phyloP scores from a whole-genome alignment of 1,140 invertebrate species.

The Aleiodes sp. region DNA sequence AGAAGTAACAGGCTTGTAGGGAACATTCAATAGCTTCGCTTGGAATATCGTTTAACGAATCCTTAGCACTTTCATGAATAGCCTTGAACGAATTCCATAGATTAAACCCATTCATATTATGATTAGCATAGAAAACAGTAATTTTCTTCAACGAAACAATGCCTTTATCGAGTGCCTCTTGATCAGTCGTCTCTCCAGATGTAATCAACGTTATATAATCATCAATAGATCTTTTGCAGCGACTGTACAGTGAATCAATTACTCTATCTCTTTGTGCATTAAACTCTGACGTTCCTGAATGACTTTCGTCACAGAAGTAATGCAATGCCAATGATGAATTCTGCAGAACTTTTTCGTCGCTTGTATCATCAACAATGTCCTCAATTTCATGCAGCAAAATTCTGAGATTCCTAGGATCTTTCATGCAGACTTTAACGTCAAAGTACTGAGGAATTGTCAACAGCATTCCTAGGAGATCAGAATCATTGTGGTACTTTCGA shows the following conservation, averaged over 20 bases:
- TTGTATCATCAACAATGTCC: conserved; percentile 86
- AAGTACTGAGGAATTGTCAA: conserved; percentile 95
- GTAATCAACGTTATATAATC: conserved; percentile 83
- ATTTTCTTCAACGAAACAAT: conserved; percentile 91
- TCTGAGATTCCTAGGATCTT: conserved; percentile 85
- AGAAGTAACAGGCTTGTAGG: conserved; percentile 87
- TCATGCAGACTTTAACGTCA: conserved; percentile 93
- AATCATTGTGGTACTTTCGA: conserved; percentile 94
- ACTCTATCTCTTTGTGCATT: conserved; percentile 88
- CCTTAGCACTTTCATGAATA: conserved; percentile 77
- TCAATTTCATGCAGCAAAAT: conserved; percentile 83
- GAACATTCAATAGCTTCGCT: conserved; percentile 87
- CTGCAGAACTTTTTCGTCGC: conserved; percentile 93
- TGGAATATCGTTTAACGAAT: conserved; percentile 60
- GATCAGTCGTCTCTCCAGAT: conserved; percentile 89
- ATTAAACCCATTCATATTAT: conserved; percentile 88
- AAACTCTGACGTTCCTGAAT: conserved; percentile 87
- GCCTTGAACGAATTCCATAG: conserved; percentile 90
- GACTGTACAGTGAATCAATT: conserved; percentile 88
- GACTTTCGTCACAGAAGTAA: conserved; percentile 87
- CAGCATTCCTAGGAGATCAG: conserved; percentile 94
- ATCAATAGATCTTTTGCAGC: conserved; percentile 88
- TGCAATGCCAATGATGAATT: conserved; percentile 93
- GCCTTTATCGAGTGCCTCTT: conserved; percentile 94
- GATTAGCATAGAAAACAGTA: conserved; percentile 90